Evolutionary conservation across 2,888 invertebrate species (phyloP).

Genomic region (Caenorhabditis zanzibari): DNA sequence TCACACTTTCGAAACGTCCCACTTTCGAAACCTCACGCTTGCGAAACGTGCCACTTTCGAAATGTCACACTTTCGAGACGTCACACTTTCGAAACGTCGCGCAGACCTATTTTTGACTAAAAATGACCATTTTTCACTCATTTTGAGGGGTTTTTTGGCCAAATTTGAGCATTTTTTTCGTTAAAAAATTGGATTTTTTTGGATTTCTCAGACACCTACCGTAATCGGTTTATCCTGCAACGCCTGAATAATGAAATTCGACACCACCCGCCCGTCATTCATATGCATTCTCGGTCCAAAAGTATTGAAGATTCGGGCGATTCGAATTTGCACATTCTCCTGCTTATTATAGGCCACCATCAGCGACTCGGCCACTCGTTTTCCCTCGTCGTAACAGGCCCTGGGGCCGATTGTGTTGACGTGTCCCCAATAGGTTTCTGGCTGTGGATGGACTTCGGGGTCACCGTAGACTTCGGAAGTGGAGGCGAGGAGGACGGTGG

Average conservation of each 20-base stretch:
- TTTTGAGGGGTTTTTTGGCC: too few species aligned
- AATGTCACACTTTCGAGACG: too few species aligned
- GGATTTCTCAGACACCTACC: conserved; percentile 85
- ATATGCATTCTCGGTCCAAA: conserved; percentile 99
- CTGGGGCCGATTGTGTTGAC: conserved; percentile 94
- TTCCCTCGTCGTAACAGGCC: conserved; percentile 99
- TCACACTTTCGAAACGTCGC: too few species aligned
- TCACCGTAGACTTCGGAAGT: conserved; percentile 99
- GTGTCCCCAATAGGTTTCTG: conserved; percentile 96
- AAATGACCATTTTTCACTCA: too few species aligned
- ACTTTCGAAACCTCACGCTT: too few species aligned
- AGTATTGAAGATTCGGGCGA: conserved; percentile 98
- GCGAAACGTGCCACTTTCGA: too few species aligned
- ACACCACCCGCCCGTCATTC: conserved; percentile 98
- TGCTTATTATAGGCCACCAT: conserved; percentile 97
- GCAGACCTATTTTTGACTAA: too few species aligned
- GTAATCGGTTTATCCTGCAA: conserved; percentile 95
- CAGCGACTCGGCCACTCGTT: conserved; percentile 96
- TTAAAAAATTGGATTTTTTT: neutral
- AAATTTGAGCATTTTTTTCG: too few species aligned
- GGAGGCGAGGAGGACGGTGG: conserved; percentile 89
- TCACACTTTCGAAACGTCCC: too few species aligned
- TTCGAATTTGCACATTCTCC: conserved; percentile 95
- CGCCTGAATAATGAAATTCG: conserved; percentile 98
- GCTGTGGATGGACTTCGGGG: conserved; percentile 95